Conservation (phyloP, 1,140 invertebrate species). For the Lordiphosa clarofinis region DNA sequence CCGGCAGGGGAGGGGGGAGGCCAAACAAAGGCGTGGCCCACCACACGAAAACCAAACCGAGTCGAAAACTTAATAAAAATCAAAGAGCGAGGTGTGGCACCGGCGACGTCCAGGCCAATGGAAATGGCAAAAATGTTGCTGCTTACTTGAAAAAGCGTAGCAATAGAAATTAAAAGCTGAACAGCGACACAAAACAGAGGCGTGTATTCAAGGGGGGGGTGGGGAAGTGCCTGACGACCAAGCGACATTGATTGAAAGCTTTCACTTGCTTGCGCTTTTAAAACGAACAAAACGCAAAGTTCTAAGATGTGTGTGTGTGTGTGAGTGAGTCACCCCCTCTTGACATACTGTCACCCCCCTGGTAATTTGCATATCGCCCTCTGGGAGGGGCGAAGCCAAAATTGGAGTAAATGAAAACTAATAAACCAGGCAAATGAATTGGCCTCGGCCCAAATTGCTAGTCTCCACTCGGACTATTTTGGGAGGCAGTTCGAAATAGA, state of each 20-base stretch:
- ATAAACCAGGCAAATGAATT: constrained; percentile 27
- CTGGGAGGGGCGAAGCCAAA: constrained; percentile 9
- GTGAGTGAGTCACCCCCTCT: neutral
- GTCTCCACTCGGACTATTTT: too few species aligned
- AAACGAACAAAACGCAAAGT: constrained; percentile 39
- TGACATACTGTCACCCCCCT: constrained; percentile 9
- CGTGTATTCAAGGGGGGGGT: constrained; percentile 7
- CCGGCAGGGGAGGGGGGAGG: constrained; percentile 1
- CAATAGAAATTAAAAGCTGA: constrained; percentile 61
- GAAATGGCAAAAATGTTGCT: constrained; percentile 39
- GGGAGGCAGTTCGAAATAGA: too few species aligned
- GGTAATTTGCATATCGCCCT: constrained; percentile 54
- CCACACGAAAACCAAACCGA: constrained; percentile 44
- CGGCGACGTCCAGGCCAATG: constrained; percentile 13
- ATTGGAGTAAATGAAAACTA: constrained; percentile 24
- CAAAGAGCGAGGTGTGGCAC: constrained; percentile 66
- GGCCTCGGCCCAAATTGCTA: constrained; percentile 7
- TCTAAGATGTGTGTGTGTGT: constrained; percentile 9
- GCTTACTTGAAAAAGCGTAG: constrained; percentile 55
- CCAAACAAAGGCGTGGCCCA: constrained; percentile 35
- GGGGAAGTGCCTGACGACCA: constrained; percentile 18
- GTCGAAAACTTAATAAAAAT: constrained; percentile 69
- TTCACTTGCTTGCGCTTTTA: constrained; percentile 70
- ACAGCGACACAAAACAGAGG: constrained; percentile 21
- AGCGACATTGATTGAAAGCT: constrained; percentile 69